phyloP scores from a whole-genome alignment of 1,140 invertebrate genomes.

The Triops longicaudatus region DNA sequence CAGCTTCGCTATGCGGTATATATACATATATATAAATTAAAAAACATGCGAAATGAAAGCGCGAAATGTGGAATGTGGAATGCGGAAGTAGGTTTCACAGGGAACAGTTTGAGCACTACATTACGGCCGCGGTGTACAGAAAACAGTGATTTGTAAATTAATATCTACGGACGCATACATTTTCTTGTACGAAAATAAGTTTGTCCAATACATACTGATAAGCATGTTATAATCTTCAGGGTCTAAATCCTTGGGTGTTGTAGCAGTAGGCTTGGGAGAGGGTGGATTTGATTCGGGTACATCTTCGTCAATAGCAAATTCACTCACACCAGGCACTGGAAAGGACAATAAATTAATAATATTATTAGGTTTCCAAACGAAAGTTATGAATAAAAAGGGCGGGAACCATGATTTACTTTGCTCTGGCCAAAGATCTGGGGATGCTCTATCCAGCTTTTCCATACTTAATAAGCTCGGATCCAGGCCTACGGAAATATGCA shows the following conservation, averaged over 20 bases:
- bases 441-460: slow-evolving; percentile 80
- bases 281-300: slow-evolving; percentile 41
- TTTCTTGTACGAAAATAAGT: too few relatives aligned
- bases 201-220: slow-evolving; percentile 20
- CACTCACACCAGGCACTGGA: slow-evolving; percentile 31
- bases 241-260: slow-evolving; percentile 38
- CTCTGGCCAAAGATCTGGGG: slow-evolving; percentile 88
- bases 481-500: slow-evolving; percentile 20
- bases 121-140: too few relatives aligned
- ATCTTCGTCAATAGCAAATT: slow-evolving; percentile 38
- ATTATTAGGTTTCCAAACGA: background rate
- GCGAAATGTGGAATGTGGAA: too few relatives aligned
- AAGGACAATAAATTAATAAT: slow-evolving; percentile 31
- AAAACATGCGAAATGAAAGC: too few relatives aligned
- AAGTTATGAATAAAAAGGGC: slow-evolving; percentile 20
- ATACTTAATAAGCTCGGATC: slow-evolving; percentile 46
- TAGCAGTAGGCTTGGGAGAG: slow-evolving; percentile 17
- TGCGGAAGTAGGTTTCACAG: too few relatives aligned
- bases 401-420: slow-evolving; percentile 58
- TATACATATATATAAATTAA: too few relatives aligned
- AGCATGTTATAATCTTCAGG: slow-evolving; percentile 32
- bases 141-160: too few relatives aligned
- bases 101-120: too few relatives aligned
- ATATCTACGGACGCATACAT: too few relatives aligned
- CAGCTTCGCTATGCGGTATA: too few relatives aligned